phyloP scores from a whole-genome alignment of 2,113 vertebrate genomes.

The Festucalex cinctus region DNA sequence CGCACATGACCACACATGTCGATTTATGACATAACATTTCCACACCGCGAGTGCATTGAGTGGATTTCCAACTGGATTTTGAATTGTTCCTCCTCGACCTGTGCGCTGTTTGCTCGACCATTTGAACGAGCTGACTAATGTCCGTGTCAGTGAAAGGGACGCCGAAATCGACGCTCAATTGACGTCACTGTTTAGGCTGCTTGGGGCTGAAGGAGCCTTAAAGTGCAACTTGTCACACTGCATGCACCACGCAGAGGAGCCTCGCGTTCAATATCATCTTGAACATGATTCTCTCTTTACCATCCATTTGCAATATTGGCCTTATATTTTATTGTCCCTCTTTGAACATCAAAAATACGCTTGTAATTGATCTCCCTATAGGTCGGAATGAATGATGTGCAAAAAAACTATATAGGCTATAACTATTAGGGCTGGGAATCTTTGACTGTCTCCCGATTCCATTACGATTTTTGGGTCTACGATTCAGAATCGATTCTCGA shows the following conservation, averaged over 20 bases:
- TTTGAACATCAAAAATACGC: too few relatives aligned
- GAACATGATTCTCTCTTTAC: conserved; percentile 4
- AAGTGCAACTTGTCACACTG: conserved; percentile 63
- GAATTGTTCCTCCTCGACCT: conserved; percentile 9
- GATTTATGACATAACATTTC: neutral
- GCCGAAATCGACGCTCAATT: conserved; percentile 73
- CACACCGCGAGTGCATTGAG: neutral
- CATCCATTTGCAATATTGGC: neutral
- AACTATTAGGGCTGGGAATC: too few relatives aligned
- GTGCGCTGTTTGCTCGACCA: neutral
- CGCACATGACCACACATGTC: neutral
- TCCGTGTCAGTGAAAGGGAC: conserved; percentile 70
- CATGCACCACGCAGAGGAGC: conserved; percentile 4
- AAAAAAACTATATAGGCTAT: too few relatives aligned
- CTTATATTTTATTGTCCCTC: neutral
- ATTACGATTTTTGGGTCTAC: too few relatives aligned
- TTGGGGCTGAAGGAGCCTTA: conserved; percentile 72
- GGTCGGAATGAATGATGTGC: too few relatives aligned
- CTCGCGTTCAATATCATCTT: conserved; percentile 33
- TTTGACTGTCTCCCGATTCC: too few relatives aligned
- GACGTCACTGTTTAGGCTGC: conserved; percentile 68
- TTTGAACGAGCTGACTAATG: conserved; percentile 13
- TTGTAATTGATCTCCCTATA: too few relatives aligned
- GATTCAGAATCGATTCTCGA: too few relatives aligned
- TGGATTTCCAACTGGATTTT: neutral